Conservation (phyloP, 2,113 vertebrate species). For the Microtus pennsylvanicus region DNA sequence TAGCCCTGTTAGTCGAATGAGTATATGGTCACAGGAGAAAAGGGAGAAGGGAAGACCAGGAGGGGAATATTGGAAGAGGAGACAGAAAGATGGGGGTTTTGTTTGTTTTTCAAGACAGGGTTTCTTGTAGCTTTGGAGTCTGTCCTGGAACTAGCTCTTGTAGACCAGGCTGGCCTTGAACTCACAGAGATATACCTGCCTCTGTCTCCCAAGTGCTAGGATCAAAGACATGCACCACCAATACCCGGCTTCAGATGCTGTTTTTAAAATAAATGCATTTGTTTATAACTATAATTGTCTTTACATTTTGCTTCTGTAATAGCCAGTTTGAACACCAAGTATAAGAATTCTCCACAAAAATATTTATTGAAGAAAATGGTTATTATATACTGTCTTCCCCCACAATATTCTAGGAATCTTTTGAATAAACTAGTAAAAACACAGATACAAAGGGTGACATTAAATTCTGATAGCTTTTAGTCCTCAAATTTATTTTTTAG, state of each 20-base stretch:
- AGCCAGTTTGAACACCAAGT: background rate
- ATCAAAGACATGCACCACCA: no score
- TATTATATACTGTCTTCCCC: background rate
- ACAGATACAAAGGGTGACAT: background rate
- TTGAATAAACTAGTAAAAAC: background rate
- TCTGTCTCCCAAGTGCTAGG: no score
- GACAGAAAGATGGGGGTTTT: background rate
- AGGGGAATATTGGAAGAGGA: no score
- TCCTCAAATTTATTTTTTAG: conserved; percentile 5
- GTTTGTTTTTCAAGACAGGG: no score
- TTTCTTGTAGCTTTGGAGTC: no score
- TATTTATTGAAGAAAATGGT: background rate
- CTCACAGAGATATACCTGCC: no score
- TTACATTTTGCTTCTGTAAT: background rate
- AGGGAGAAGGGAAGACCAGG: accelerated
- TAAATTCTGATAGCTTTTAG: background rate
- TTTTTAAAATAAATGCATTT: background rate
- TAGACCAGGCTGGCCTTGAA: no score
- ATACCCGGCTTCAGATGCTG: accelerated
- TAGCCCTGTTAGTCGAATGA: background rate
- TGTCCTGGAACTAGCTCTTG: no score
- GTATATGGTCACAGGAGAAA: background rate
- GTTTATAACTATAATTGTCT: background rate
- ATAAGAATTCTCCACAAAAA: background rate
- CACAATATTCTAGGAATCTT: background rate